Base-by-base conservation (phyloP, 2,888 invertebrate species). In the Brachylomia viminalis region DNA sequence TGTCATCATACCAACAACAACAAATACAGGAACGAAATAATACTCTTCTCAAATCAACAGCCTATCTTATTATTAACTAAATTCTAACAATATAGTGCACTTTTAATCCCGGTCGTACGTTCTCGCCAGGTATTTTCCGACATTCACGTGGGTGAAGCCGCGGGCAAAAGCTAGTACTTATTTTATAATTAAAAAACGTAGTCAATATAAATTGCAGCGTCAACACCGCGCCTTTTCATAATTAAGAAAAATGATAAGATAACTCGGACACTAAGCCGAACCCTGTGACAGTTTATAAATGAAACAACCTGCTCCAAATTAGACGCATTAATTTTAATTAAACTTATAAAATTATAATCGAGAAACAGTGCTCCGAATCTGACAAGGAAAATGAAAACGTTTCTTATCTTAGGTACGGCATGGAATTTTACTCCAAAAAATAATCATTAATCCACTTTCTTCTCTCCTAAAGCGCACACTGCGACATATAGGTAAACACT, bases 211-310 rank as follows among this genome's bases (percentile, higher is more conserved):
- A 81, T 75, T 66, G 79, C 49, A 82, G 66, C 33, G 78, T 49
- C 61, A 81, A 62, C 79, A 45, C 75, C 65, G 56, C 83, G 20
- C 59, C 49, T 49, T 77, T 47, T 45, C 33, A 38, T 70, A 80
- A 80, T 61, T 49, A 83, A 83, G 65, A 83, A 83, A 77, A 80
- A 83, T 79, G 20, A 65, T 65, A 72, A 83, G 72, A 68, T 72
- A 72, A 72, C 72, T 65, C 45, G 62, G 79, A 79, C 79, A 83
- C 59, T 79, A 83, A 68, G 59, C 80, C 72, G 65, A 78, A 66
- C 56, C 78, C 65, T 70, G 79, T 61, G 83, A 80, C 80, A 80
- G 65, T 83, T 83, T 83, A 80, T 83, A 79, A 80, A 83, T 80
- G 79, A 79, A 84, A 81, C 74, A 74, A 80, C 80, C 70, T 59